phyloP scores from a whole-genome alignment of 2,888 invertebrate species.

The Scaptomyza cyrtandrae region DNA sequence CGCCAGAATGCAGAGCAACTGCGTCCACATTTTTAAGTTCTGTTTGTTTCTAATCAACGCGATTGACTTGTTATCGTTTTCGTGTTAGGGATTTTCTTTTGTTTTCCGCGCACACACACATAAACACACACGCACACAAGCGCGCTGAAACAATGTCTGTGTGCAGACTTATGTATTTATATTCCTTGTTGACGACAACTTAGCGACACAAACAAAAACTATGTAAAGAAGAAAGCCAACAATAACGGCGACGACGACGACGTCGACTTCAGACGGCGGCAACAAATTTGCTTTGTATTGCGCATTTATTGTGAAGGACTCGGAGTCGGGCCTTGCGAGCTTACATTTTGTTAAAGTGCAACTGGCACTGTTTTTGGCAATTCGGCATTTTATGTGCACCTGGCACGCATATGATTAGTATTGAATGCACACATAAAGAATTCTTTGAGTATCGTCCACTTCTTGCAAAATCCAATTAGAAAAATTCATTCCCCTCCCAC shows the following conservation, averaged over 20 bases:
- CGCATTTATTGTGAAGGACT: constrained; percentile 71
- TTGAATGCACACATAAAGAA: not conserved
- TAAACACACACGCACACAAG: constrained; percentile 15
- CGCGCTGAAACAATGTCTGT: constrained; percentile 69
- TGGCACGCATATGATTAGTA: constrained; percentile 26
- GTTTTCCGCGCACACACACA: constrained; percentile 57
- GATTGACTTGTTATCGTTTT: constrained; percentile 52
- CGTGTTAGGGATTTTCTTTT: constrained; percentile 64
- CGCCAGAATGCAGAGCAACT: constrained; percentile 55
- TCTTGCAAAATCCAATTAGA: constrained; percentile 62
- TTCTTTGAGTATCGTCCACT: constrained; percentile 19
- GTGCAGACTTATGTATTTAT: constrained; percentile 39
- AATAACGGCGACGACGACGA: constrained; percentile 18
- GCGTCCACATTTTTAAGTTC: constrained; percentile 47
- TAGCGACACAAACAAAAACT: constrained; percentile 48
- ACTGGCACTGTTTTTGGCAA: constrained; percentile 12
- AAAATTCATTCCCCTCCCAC: constrained; percentile 66
- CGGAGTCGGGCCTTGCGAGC: constrained; percentile 47
- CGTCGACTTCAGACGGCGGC: constrained; percentile 52
- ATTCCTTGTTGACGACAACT: constrained; percentile 31
- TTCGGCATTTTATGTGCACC: constrained; percentile 27
- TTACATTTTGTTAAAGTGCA: constrained; percentile 53
- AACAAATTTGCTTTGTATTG: constrained; percentile 69
- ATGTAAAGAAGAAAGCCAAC: constrained; percentile 45
- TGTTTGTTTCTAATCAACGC: constrained; percentile 37